These are phyloP conservation scores for Scaptomyza graminum DNA, from an alignment of 1,140 invertebrate genomes.

Conservation along the genomic window DNA sequence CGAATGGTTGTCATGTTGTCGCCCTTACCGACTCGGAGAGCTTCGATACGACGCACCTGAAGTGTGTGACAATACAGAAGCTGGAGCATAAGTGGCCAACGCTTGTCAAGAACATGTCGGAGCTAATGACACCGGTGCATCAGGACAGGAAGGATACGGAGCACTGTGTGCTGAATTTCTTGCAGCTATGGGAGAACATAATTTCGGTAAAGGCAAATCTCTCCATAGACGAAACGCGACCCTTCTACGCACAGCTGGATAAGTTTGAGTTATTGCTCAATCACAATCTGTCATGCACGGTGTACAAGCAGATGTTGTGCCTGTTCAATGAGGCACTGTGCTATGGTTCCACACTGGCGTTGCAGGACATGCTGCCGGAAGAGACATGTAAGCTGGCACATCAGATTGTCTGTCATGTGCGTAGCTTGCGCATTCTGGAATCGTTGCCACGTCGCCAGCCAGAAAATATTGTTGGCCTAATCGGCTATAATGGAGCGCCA, in stretches of 20 bases:
- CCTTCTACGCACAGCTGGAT: conserved; percentile 93
- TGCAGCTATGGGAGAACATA: conserved; percentile 94
- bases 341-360: conserved; percentile 93
- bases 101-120: conserved; percentile 88
- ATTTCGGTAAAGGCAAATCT: conserved; percentile 95
- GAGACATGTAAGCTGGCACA: conserved; percentile 94
- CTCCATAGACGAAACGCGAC: conserved; percentile 93
- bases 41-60: conserved; percentile 91
- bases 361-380: conserved; percentile 93
- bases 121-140: conserved; percentile 85
- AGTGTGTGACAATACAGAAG: conserved; percentile 93
- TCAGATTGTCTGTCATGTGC: conserved; percentile 92
- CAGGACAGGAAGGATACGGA: conserved; percentile 85
- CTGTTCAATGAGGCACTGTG: conserved; percentile 95
- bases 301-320: conserved; percentile 93
- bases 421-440: conserved; percentile 91
- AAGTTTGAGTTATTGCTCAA: conserved; percentile 90
- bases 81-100: conserved; percentile 92
- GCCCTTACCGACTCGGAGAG: conserved; percentile 90
- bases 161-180: conserved; percentile 91
- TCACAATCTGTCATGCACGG: conserved; percentile 89
- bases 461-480: conserved; percentile 85
- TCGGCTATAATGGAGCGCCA: conserved; percentile 84
- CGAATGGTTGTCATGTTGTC: conserved; percentile 87
- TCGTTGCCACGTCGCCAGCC: conserved; percentile 84